Percentiles rank a stretch among this genome's conserved stretches.
phyloP scores from a whole-genome alignment of 2,797 vertebrate genomes.

The Myripristis murdjan region DNA sequence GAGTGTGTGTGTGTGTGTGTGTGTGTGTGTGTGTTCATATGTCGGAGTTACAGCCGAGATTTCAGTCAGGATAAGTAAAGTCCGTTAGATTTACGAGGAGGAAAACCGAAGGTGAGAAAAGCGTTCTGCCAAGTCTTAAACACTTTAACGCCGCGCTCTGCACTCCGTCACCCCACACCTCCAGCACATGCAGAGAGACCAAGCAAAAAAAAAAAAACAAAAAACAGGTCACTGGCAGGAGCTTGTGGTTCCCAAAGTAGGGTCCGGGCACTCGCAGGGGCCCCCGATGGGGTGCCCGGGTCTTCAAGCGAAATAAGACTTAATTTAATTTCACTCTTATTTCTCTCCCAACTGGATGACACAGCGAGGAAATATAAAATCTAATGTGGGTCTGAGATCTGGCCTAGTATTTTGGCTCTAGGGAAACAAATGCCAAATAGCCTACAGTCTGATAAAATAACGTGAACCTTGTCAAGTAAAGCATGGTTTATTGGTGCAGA shows the following conservation, averaged over 20 bases:
- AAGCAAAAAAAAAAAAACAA: neutral
- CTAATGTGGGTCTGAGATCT: no score
- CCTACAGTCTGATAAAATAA: neutral
- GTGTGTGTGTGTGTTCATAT: neutral
- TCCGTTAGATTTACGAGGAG: constrained; percentile 35
- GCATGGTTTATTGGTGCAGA: no score
- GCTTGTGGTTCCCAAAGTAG: neutral
- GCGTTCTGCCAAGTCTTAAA: constrained; percentile 36
- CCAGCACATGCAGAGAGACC: neutral
- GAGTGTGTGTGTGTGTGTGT: constrained; percentile 1
- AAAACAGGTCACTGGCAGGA: constrained; percentile 17
- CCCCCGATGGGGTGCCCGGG: no score
- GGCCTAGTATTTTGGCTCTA: no score
- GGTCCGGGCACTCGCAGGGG: no score
- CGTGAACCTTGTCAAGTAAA: constrained; percentile 3
- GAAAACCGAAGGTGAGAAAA: constrained; percentile 50
- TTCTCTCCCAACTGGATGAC: no score
- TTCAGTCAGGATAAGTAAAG: no score
- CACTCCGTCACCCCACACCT: constrained; percentile 52
- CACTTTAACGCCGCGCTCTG: constrained; percentile 41
- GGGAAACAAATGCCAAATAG: no score
- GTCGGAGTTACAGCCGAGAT: neutral
- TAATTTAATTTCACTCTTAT: no score
- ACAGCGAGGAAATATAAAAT: no score
- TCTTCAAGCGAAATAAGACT: no score